Evolutionary conservation across 2,888 invertebrate species (phyloP), one percentile per base, ranked within the genome.

Genomic region (Leistus spinibarbis): DNA sequence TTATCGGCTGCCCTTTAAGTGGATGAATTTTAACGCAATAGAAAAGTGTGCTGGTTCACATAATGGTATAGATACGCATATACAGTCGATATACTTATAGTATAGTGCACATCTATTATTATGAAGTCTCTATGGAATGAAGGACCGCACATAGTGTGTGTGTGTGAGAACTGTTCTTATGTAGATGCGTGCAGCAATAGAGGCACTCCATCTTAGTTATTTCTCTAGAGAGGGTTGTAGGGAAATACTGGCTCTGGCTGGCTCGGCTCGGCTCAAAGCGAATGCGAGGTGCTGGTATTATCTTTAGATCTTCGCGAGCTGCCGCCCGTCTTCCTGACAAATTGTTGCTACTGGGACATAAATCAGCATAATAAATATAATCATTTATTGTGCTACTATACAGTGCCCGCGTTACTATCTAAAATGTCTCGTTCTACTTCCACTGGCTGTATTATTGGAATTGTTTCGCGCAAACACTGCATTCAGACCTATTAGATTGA

Each of bases 141-240:
- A 40, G 40, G 40, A 40, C 40, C 40, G 40, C 40, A 7, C 40
- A n/a, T n/a, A n/a, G n/a, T n/a, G n/a, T n/a, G n/a, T n/a, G n/a
- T 13, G 40, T 40, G 40, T 40, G 40, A 40, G 40, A 40, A 40
- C 40, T 40, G 40, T 71, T 71, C 64, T 71, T 71, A 71, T 71
- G 71, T 71, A 71, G 71, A 71, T 71, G 71, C 71, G 71, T 71
- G 71, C 13, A 27, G 70, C 71, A 71, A 64, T 70, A 70, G 64
- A 71, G 64, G 63, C 64, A 71, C 71, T 71, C 71, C 71, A 71
- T 71, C 71, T 71, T 71, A 71, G 71, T 71, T 71, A 71, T 71
- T 71, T 71, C 71, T 71, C 71, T 54, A 64, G 71, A 63, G 71
- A 60, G 60, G 60, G 60, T 9, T 60, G 19, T 10, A 60, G 60